Conservation (phyloP, 2,113 vertebrate species). For the Alligator mississippiensis region DNA sequence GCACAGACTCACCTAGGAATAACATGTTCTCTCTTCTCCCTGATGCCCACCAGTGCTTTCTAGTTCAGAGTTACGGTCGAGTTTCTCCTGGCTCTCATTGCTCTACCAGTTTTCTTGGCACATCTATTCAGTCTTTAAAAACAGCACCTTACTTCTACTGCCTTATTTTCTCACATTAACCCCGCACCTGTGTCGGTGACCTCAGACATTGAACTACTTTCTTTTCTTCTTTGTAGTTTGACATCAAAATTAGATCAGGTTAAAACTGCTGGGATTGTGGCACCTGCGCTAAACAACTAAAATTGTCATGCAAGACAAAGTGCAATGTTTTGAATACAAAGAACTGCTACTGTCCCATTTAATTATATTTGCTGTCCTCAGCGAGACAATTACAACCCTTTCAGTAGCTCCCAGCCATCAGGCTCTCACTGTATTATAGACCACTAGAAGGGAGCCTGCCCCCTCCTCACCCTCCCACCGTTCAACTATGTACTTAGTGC, state of each 20-base stretch:
- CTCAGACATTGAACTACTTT: background rate
- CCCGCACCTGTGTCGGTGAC: accelerated
- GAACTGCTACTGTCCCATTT: conserved; percentile 37
- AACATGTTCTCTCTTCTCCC: background rate
- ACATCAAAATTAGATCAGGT: conserved; percentile 19
- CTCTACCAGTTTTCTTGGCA: background rate
- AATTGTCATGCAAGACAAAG: conserved; percentile 31
- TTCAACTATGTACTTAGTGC: background rate
- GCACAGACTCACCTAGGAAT: background rate
- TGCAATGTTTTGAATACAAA: background rate
- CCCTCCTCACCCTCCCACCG: background rate
- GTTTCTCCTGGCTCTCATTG: background rate
- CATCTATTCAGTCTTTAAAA: background rate
- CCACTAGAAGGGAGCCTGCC: background rate
- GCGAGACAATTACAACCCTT: conserved; percentile 38
- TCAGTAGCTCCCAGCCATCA: conserved; percentile 29
- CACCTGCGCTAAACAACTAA: conserved; percentile 37
- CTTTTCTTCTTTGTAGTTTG: background rate
- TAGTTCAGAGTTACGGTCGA: background rate
- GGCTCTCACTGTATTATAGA: background rate
- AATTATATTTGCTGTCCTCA: conserved; percentile 52
- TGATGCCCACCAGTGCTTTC: background rate
- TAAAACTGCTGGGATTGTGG: conserved; percentile 26
- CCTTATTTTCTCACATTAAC: accelerated
- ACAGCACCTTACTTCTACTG: no score